Evolutionary conservation across 2,888 invertebrate species (phyloP).

Genomic region (Drosophila trichaetosa): DNA sequence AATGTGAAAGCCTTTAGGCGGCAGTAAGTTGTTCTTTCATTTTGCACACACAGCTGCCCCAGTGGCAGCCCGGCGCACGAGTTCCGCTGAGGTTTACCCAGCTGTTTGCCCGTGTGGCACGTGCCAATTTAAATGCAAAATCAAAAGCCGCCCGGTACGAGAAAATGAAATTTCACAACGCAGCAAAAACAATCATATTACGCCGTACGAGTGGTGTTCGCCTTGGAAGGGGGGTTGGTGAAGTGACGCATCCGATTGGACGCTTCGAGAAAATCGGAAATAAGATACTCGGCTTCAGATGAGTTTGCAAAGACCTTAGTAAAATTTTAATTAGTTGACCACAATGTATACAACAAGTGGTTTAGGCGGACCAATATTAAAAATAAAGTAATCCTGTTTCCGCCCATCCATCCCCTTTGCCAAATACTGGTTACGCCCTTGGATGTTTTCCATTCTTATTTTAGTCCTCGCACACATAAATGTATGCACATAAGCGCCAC

Average conservation of each 20-base stretch:
- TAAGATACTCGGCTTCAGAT: not conserved
- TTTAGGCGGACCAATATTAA: not conserved
- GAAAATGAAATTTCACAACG: constrained; percentile 73
- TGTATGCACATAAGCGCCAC: constrained; percentile 32
- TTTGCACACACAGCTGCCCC: constrained; percentile 31
- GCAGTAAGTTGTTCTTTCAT: constrained; percentile 53
- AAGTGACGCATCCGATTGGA: not conserved
- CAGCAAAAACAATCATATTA: constrained; percentile 68
- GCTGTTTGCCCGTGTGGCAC: constrained; percentile 72
- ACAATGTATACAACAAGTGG: not conserved
- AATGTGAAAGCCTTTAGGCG: constrained; percentile 48
- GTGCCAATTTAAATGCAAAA: constrained; percentile 80
- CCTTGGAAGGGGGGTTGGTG: not conserved
- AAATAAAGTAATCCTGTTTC: not conserved
- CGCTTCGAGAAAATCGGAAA: not conserved
- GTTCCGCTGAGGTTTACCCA: constrained; percentile 51
- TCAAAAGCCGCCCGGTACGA: constrained; percentile 61
- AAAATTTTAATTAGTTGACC: not conserved
- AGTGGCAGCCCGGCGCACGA: constrained; percentile 3
- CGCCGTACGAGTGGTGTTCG: not conserved
- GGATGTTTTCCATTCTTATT: constrained; percentile 35
- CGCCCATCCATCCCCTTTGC: not conserved
- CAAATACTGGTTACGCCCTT: not conserved
- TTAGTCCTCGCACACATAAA: constrained; percentile 11
- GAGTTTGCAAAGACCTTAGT: not conserved